A percentile compares a stretch with the other conserved stretches of the same genome.
These are phyloP conservation scores for Eunapius fragilis DNA, from an alignment of 37 sponge, comb jelly and placozoan genomes.

Conservation along the genomic window DNA sequence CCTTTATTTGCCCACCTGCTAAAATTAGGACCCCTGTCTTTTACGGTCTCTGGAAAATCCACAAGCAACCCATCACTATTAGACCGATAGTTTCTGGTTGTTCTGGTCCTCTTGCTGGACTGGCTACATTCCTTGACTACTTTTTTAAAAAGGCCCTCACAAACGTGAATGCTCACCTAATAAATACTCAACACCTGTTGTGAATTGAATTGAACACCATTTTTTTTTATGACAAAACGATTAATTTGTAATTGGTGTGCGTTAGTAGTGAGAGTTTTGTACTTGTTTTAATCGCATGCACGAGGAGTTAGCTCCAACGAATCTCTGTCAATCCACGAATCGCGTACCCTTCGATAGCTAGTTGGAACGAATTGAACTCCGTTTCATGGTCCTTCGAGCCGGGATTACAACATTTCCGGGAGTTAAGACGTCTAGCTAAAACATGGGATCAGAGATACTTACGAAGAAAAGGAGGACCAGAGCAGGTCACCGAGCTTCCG, in stretches of 20 bases:
- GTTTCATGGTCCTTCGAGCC: slow-evolving; percentile 47
- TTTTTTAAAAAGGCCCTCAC: too few relatives aligned
- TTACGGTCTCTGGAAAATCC: too few relatives aligned
- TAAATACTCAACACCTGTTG: background rate
- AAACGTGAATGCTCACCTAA: too few relatives aligned
- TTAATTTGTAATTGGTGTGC: background rate
- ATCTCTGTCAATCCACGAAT: too few relatives aligned
- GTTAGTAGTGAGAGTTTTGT: background rate
- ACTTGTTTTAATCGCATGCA: too few relatives aligned
- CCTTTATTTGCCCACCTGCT: too few relatives aligned
- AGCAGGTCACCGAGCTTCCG: slow-evolving; percentile 39
- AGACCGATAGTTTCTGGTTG: too few relatives aligned
- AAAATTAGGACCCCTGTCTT: too few relatives aligned
- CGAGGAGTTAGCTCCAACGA: too few relatives aligned
- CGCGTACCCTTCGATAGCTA: slow-evolving; percentile 15
- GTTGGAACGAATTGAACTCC: background rate
- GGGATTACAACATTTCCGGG: background rate
- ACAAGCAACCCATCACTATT: too few relatives aligned
- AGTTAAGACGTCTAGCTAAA: background rate
- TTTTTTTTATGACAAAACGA: background rate
- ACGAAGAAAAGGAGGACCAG: slow-evolving; percentile 14
- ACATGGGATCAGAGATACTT: background rate
- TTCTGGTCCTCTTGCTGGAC: too few relatives aligned
- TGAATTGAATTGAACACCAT: background rate
- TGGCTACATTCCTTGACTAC: too few relatives aligned